phyloP scores from a whole-genome alignment of 1,140 invertebrate species.

The Drosophila navojoa region DNA sequence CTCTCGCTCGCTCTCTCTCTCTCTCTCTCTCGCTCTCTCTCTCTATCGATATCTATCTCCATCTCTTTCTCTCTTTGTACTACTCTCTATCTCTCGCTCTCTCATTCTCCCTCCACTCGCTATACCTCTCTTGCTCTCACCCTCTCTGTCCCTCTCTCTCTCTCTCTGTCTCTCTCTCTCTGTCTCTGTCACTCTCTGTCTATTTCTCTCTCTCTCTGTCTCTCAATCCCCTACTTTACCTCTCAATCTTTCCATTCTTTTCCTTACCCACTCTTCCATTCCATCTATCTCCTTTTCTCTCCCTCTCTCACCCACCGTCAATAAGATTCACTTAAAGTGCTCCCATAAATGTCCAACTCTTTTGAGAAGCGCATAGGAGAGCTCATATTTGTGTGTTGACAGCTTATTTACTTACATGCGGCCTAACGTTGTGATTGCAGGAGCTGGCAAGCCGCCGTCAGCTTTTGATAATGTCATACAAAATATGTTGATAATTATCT shows the following conservation, averaged over 20 bases:
- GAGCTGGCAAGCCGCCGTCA: neutral
- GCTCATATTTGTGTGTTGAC: slow-evolving; percentile 6
- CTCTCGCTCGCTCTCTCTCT: neutral
- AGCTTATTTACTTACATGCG: slow-evolving; percentile 33
- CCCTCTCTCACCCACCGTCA: neutral
- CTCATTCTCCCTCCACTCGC: neutral
- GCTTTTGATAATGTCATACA: slow-evolving; percentile 28
- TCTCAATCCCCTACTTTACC: neutral
- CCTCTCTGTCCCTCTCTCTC: too few species aligned
- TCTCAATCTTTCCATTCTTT: neutral
- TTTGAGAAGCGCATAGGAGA: slow-evolving; percentile 12
- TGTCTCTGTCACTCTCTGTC: too few species aligned
- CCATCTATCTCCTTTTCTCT: too few species aligned
- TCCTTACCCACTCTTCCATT: neutral
- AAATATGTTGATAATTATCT: slow-evolving; percentile 66
- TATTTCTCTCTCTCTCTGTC: too few species aligned
- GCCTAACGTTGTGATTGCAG: slow-evolving; percentile 14
- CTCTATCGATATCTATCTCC: too few species aligned
- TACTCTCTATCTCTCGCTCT: neutral
- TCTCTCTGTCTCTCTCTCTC: neutral
- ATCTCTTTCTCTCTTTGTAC: too few species aligned
- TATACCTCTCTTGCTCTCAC: too few species aligned
- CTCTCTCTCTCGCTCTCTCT: too few species aligned
- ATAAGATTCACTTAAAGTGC: neutral
- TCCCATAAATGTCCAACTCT: neutral